Evolutionary conservation across 1,140 invertebrate genomes (phyloP).

Genomic region (Euschistus heros): DNA sequence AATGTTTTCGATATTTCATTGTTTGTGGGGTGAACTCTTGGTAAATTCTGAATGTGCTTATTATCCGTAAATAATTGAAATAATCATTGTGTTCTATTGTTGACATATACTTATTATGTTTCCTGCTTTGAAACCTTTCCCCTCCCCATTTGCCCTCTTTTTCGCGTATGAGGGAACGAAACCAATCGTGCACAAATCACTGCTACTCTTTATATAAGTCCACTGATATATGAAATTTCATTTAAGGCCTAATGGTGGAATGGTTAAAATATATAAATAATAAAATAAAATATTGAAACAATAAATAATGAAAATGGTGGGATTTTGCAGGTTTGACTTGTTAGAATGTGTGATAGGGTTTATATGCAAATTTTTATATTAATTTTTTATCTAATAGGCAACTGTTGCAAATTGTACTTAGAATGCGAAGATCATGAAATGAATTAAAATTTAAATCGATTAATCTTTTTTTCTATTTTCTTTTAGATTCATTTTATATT

Average conservation of each 20-base stretch:
- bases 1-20: constrained; percentile 6
- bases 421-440: neutral
- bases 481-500: neutral
- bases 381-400: constrained; percentile 13
- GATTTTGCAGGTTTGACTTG: constrained; percentile 7
- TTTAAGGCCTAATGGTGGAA: constrained; percentile 15
- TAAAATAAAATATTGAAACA: no score
- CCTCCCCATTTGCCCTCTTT: neutral
- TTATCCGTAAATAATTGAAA: no score
- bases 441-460: neutral
- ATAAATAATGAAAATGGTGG: constrained; percentile 3
- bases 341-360: constrained; percentile 12
- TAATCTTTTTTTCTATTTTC: neutral
- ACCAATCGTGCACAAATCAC: constrained; percentile 15
- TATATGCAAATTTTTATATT: constrained; percentile 16
- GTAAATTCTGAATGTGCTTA: neutral
- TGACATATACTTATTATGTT: neutral
- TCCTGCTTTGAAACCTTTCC: neutral
- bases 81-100: no score
- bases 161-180: neutral
- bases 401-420: constrained; percentile 15
- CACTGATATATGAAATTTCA: constrained; percentile 1
- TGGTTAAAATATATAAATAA: constrained; percentile 7
- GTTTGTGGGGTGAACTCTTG: constrained; percentile 2
- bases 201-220: neutral